Conservation (phyloP, 1,140 invertebrate species). For the Fopius arisanus region DNA sequence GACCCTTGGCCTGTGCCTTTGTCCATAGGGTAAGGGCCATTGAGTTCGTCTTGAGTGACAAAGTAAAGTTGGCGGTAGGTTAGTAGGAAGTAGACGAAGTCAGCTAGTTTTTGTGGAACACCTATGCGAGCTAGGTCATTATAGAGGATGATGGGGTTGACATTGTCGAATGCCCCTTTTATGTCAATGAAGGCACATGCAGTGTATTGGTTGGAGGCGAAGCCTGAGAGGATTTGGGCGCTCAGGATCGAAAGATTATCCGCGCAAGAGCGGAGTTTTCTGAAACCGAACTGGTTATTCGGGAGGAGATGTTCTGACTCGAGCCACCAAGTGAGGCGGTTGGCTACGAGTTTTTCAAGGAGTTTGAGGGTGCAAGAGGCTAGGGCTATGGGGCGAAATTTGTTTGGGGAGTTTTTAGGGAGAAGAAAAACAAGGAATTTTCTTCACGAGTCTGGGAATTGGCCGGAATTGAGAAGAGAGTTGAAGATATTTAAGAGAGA, state of each 20-base stretch:
- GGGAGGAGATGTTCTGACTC: conserved; percentile 24
- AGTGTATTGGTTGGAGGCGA: conserved; percentile 9
- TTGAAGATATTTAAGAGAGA: neutral
- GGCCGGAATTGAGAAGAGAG: neutral
- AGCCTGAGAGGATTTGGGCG: neutral
- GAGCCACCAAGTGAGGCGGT: conserved; percentile 19
- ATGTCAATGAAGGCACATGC: conserved; percentile 31
- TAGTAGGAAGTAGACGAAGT: neutral
- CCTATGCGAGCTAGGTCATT: neutral
- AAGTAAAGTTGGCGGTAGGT: neutral
- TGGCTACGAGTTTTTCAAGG: conserved; percentile 33
- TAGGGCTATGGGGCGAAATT: conserved; percentile 31
- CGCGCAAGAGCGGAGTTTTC: conserved; percentile 22
- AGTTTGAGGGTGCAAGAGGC: conserved; percentile 31
- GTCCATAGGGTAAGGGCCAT: neutral
- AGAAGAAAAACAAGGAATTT: conserved; percentile 29
- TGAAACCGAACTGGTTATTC: conserved; percentile 31
- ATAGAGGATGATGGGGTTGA: conserved; percentile 6
- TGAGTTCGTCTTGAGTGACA: neutral
- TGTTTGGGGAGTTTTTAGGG: neutral
- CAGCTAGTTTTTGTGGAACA: neutral
- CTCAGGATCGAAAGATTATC: conserved; percentile 27
- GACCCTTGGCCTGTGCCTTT: neutral
- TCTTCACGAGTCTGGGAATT: conserved; percentile 12
- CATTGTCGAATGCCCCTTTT: conserved; percentile 37